Conservation (phyloP, 2,888 invertebrate genomes). For the Blastobasis adustella region DNA sequence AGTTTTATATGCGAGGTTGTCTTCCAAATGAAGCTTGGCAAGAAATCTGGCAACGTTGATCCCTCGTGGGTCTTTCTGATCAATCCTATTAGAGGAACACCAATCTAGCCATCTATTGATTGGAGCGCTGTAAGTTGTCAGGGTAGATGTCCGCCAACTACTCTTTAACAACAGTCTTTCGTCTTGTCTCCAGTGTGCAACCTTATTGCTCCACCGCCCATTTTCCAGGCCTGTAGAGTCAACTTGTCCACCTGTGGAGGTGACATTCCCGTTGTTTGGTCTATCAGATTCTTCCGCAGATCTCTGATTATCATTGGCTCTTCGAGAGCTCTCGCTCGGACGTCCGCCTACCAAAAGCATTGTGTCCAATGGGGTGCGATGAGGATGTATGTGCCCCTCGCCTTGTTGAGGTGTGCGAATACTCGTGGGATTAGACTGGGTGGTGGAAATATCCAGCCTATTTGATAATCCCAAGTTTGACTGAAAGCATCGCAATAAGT, state of each 20-base stretch:
- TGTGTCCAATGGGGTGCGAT: conserved; percentile 7
- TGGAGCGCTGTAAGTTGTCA: conserved; percentile 12
- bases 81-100: conserved; percentile 2
- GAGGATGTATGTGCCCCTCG: conserved; percentile 10
- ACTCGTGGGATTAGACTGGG: conserved; percentile 22
- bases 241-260: conserved; percentile 11
- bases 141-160: conserved; percentile 17
- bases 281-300: conserved; percentile 8
- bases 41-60: conserved; percentile 5
- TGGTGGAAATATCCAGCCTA: conserved; percentile 28
- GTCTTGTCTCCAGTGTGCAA: conserved; percentile 10
- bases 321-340: conserved; percentile 10
- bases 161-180: conserved; percentile 11
- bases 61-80: conserved; percentile 1
- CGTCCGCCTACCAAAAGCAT: conserved; percentile 16
- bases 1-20: conserved; percentile 7
- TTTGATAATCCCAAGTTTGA: conserved; percentile 14
- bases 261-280: conserved; percentile 7
- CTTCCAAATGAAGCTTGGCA: conserved; percentile 6
- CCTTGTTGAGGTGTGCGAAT: conserved; percentile 17
- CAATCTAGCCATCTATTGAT: conserved; percentile 10
- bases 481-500: conserved; percentile 16
- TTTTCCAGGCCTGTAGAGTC: conserved; percentile 14
- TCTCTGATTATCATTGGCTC: conserved; percentile 9
- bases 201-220: conserved; percentile 16